A percentile compares a stretch with the other conserved stretches of the same genome.
These are phyloP conservation scores for Tribolium freemani DNA, from an alignment of 2,888 invertebrate species.

Conservation along the genomic window DNA sequence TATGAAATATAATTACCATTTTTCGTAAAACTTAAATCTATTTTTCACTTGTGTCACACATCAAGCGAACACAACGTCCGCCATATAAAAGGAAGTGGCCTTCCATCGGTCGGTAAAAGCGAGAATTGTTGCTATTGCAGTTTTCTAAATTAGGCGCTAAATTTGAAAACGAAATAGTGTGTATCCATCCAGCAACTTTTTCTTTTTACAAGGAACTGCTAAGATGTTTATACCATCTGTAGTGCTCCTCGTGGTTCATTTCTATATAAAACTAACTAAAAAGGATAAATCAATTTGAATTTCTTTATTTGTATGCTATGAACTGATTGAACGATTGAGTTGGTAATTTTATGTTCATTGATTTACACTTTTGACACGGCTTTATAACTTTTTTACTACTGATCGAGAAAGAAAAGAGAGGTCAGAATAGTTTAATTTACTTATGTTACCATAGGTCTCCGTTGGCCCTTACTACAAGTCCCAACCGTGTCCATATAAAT, in stretches of 20 bases:
- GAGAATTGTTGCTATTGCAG: background rate
- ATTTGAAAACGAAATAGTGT: background rate
- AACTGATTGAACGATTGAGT: no score
- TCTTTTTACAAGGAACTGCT: background rate
- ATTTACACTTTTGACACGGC: no score
- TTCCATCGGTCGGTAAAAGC: slow-evolving; percentile 13
- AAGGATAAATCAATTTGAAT: no score
- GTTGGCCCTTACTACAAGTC: background rate
- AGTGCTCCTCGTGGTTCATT: background rate
- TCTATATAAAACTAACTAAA: background rate
- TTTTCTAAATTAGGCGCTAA: background rate
- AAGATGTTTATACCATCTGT: background rate
- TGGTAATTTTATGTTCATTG: no score
- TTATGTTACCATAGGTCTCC: background rate
- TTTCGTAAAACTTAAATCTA: slow-evolving; percentile 52
- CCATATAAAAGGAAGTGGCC: slow-evolving; percentile 65
- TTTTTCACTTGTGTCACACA: slow-evolving; percentile 57
- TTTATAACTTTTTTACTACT: slow-evolving; percentile 77
- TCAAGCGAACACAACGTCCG: slow-evolving; percentile 64
- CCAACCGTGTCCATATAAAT: background rate
- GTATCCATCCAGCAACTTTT: background rate
- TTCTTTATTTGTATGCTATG: no score
- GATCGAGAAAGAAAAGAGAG: slow-evolving; percentile 93
- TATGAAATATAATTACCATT: slow-evolving; percentile 60
- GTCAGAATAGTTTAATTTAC: slow-evolving; percentile 73